Conservation (phyloP, 2,888 invertebrate species). For the Epistrophe eligans region DNA sequence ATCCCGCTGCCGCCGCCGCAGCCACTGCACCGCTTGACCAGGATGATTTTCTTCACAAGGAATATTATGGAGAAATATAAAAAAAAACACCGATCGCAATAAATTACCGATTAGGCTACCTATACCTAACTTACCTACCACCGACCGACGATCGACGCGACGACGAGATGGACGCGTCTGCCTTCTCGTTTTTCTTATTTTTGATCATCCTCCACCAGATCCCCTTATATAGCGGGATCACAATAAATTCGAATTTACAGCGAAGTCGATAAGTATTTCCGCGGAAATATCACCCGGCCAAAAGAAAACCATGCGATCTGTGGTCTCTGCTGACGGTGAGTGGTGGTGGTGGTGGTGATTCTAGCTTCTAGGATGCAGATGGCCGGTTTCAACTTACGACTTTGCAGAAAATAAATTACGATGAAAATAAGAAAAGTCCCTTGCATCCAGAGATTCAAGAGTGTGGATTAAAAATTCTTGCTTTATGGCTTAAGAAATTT, state of each 20-base stretch:
- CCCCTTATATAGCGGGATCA: constrained; percentile 46
- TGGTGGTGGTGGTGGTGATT: background rate
- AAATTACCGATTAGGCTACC: constrained; percentile 82
- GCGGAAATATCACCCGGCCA: constrained; percentile 55
- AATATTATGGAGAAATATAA: background rate
- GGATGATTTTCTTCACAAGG: background rate
- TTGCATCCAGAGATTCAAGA: constrained; percentile 25
- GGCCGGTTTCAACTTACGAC: constrained; percentile 21
- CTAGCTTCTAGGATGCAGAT: constrained; percentile 57
- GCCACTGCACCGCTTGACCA: constrained; percentile 41
- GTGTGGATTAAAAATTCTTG: constrained; percentile 52
- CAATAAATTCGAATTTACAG: constrained; percentile 74
- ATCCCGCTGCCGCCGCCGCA: constrained; percentile 4
- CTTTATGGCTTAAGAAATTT: constrained; percentile 12
- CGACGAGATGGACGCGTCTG: constrained; percentile 26
- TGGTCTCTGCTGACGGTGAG: background rate
- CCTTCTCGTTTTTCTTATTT: constrained; percentile 29
- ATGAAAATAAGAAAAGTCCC: constrained; percentile 40
- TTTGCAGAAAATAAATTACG: constrained; percentile 57
- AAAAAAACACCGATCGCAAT: constrained; percentile 79
- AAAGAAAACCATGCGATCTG: background rate
- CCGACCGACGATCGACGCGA: constrained; percentile 15
- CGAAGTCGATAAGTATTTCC: constrained; percentile 71
- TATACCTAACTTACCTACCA: constrained; percentile 53
- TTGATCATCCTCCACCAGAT: constrained; percentile 25